Evolutionary conservation across 2,113 vertebrate genomes (phyloP), one percentile per base, ranked within the genome.

Genomic region (Aspidoscelis tigris): DNA sequence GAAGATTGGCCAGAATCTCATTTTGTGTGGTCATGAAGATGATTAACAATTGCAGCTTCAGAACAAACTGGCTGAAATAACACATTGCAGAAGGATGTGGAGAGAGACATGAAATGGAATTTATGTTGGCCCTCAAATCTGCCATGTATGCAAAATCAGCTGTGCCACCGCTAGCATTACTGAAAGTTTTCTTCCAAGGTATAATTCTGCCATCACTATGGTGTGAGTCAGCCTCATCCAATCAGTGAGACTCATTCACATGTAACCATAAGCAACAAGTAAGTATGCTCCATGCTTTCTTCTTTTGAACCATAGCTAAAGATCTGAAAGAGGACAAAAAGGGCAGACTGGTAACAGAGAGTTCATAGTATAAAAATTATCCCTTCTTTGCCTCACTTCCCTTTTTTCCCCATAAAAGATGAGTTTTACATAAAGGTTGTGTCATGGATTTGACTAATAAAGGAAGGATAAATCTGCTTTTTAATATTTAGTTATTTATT

Each of bases 1-100:
- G 3, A 66, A 80, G 4, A 66, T 2, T 72, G 2, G 3, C 78
- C 6, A 12, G 2, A 2, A 72, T 2, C 39, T 87, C 39, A 4
- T 9, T 77, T 14, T 73, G 10, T 53, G 69, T 12, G n/a, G 18
- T 66, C 14, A 66, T 16, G 58, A 33, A 6, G 44, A 24, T 87
- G 26, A 75, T 72, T 1, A 90, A n/a, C 64, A 86, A 5, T 80
- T 88, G 5, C n/a, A 58, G 26, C 44, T 65, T 64, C 22, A 10
- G 26, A 82, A 76, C 2, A 71, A 12, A 4, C 55, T 58, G 16
- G 3, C 77, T 81, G 72, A 83, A 65, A 44, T 26, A 50, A 41
- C 22, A 39, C 16, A 66, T 50, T 43, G 43, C 10, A 61, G 20
- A 81, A n/a, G 26, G 12, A 73, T 72, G 20, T 47, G 66, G 20